Evolutionary conservation across 2,113 vertebrate species (phyloP), one percentile per base, ranked within the genome.

Genomic region (Seriola dumerili): DNA sequence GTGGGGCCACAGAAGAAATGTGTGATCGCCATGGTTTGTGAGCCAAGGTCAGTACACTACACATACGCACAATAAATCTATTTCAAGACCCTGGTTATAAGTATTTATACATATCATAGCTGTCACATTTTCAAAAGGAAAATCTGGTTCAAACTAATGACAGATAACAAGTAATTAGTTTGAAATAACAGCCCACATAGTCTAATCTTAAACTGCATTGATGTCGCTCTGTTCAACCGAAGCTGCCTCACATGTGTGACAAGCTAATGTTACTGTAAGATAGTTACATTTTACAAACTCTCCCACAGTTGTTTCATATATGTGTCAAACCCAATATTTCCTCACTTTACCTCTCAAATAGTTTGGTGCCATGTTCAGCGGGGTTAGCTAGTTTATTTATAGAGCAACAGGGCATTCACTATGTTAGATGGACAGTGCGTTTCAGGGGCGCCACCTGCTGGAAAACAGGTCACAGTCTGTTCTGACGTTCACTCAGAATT

Each of bases 1-100:
- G 96, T 99, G 77, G 95, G 96, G 46, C 96, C 96, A 4, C 98
- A 99, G 94, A 94, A 95, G 89, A 97, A 97, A 65, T 99, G 98
- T 57, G 89, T 96, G 80, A 90, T 99, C 0, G 94, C 96, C 52
- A 93, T 99, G 93, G 95, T 98, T 59, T 89, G 76, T 0, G 97
- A 99, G 80, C 96, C 97, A 3, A 97, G 93, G 98, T 99, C 90
- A 85, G 94, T 92, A 64, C 40, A 21, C 25, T 14, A 10, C 46
- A 54, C 48, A 9, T 25, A n/a, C 25, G 12, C 50, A 54, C 12
- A 19, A 8, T 64, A 29, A 48, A 34, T 70, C 69, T 6, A 68
- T 36, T 57, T 79, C 2, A 64, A 48, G n/a, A 64, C n/a, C 23
- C 2, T 67, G 44, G 63, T 62, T 7, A 58, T 42, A 50, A 72